phyloP scores from a whole-genome alignment of 2,113 vertebrate genomes.

The Crotalus horridus region DNA sequence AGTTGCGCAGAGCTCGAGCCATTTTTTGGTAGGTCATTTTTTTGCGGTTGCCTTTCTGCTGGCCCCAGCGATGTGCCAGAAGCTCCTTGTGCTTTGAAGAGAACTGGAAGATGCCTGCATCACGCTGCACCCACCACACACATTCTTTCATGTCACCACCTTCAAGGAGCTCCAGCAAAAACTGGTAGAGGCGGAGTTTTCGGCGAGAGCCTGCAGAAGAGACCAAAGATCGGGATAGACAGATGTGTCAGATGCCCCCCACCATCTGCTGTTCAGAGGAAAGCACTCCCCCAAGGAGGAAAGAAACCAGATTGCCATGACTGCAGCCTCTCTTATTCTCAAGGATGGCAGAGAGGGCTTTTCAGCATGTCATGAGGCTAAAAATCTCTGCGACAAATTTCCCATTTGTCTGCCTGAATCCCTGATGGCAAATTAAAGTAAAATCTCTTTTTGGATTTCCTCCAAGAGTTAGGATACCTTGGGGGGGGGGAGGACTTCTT shows the following conservation, averaged over 20 bases:
- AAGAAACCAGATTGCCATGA: background rate
- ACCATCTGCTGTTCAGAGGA: background rate
- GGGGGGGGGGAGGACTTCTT: background rate
- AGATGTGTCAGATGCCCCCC: background rate
- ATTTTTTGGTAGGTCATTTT: constrained; percentile 76
- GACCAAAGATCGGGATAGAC: background rate
- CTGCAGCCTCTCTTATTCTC: background rate
- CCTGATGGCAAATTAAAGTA: background rate
- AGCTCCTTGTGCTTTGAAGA: constrained; percentile 73
- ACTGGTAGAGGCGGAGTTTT: constrained; percentile 72
- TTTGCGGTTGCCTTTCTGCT: constrained; percentile 74
- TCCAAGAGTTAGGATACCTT: background rate
- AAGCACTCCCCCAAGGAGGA: background rate
- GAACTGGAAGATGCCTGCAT: constrained; percentile 73
- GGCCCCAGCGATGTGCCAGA: constrained; percentile 71
- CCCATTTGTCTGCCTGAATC: background rate
- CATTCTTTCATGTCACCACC: constrained; percentile 72
- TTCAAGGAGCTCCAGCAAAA: constrained; percentile 68
- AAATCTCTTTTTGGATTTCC: background rate
- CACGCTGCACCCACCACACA: constrained; percentile 73
- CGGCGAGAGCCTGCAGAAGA: constrained; percentile 56
- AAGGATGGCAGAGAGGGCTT: background rate
- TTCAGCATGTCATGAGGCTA: no score
- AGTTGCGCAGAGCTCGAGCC: constrained; percentile 72
- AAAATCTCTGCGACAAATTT: background rate